These are phyloP conservation scores for Artemia sinica DNA, from an alignment of 2,888 invertebrate genomes.

Conservation along the genomic window DNA sequence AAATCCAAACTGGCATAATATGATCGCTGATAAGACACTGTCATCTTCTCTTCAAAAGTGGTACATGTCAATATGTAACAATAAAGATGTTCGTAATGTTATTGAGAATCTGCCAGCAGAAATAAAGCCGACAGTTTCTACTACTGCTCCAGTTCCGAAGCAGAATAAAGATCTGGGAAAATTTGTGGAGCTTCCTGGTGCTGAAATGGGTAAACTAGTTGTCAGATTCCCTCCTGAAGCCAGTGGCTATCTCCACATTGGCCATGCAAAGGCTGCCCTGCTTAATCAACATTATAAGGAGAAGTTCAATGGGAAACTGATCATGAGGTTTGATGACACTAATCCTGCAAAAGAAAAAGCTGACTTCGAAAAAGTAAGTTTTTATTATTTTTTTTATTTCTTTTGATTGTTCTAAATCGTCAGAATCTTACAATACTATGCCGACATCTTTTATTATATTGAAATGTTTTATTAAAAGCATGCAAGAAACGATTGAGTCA, in stretches of 20 bases:
- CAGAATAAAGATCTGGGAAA: slow-evolving; percentile 71
- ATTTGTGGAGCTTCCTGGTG: slow-evolving; percentile 86
- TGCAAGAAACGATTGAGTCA: too few relatives aligned
- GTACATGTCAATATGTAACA: slow-evolving; percentile 30
- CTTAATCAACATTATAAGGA: slow-evolving; percentile 93
- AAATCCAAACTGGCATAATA: slow-evolving; percentile 27
- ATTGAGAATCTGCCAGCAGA: slow-evolving; percentile 24
- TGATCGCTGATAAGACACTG: slow-evolving; percentile 26
- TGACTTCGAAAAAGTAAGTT: slow-evolving; percentile 78
- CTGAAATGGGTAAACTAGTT: slow-evolving; percentile 90
- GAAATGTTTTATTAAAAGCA: too few relatives aligned
- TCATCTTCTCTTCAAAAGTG: slow-evolving; percentile 31
- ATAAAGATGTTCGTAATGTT: slow-evolving; percentile 27
- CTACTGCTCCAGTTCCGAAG: slow-evolving; percentile 14
- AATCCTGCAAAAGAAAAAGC: slow-evolving; percentile 96
- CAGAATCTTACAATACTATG: too few relatives aligned
- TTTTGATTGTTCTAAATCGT: too few relatives aligned
- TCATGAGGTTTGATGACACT: slow-evolving; percentile 98
- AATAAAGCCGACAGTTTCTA: slow-evolving; percentile 14
- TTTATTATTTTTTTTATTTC: not conserved
- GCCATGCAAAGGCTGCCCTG: slow-evolving; percentile 96
- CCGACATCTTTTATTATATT: too few relatives aligned
- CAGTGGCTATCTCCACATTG: slow-evolving; percentile 91
- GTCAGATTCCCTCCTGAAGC: slow-evolving; percentile 99
- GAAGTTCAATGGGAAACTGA: slow-evolving; percentile 74